Percentiles rank a stretch among this genome's conserved stretches.
These are phyloP conservation scores for Napeogenes inachia DNA, from an alignment of 2,888 invertebrate genomes.

Conservation along the genomic window DNA sequence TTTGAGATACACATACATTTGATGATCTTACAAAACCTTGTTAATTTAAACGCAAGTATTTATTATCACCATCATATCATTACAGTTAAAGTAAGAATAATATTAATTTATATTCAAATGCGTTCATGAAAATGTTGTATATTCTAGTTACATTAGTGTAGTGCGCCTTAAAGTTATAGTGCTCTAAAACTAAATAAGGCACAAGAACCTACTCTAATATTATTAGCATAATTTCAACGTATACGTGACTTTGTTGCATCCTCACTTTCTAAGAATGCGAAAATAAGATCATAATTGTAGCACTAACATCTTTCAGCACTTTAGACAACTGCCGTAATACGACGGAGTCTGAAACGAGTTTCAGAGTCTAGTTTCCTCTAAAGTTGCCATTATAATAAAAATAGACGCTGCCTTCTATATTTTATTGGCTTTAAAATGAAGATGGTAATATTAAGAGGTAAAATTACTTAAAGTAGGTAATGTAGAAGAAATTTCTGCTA, in stretches of 20 bases:
- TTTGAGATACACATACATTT: too few species aligned
- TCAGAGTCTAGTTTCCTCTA: constrained; percentile 5
- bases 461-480: neutral
- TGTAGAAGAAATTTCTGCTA: neutral
- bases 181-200: constrained; percentile 3
- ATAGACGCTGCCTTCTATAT: constrained; percentile 15
- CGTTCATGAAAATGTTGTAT: too few species aligned
- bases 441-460: constrained; percentile 1
- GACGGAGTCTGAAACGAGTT: constrained; percentile 21
- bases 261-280: constrained; percentile 14
- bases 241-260: constrained; percentile 10
- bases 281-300: constrained; percentile 27
- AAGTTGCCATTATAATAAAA: constrained; percentile 26
- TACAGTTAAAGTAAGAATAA: too few species aligned
- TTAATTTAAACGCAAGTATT: too few species aligned
- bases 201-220: constrained; percentile 2
- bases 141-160: too few species aligned
- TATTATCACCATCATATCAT: too few species aligned
- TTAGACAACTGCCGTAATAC: constrained; percentile 25
- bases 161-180: neutral
- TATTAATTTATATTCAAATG: too few species aligned
- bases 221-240: constrained; percentile 6
- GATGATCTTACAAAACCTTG: too few species aligned
- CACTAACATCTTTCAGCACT: constrained; percentile 29
- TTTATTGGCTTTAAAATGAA: constrained; percentile 14